Evolutionary conservation across 2,113 vertebrate genomes (phyloP).

Genomic region (Amazona vittata): DNA sequence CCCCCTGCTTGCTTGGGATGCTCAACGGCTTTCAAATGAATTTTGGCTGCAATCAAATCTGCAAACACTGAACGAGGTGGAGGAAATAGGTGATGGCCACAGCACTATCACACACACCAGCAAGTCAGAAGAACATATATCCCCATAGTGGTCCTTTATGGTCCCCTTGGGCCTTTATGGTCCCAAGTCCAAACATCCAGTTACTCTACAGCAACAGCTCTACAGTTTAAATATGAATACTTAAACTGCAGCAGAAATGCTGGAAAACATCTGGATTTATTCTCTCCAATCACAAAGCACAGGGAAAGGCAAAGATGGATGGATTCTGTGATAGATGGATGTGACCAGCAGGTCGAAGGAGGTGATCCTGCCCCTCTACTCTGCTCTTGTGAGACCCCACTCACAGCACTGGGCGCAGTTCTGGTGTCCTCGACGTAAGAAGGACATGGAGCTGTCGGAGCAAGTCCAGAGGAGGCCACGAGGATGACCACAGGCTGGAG

Average conservation of each 20-base stretch:
- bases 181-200: not conserved
- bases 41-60: not conserved
- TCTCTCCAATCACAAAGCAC: not conserved
- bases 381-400: not conserved
- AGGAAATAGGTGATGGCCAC: not conserved
- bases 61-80: not conserved
- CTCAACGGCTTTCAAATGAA: not conserved
- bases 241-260: accelerated
- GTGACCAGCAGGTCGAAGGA: not conserved
- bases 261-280: not conserved
- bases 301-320: not conserved
- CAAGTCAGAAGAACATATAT: not conserved
- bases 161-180: too few relatives aligned
- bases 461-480: not conserved
- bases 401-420: not conserved
- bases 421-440: not conserved
- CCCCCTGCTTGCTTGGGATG: not conserved
- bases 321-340: not conserved
- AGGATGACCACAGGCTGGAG: not conserved
- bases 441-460: not conserved
- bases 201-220: not conserved
- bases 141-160: not conserved
- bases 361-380: not conserved
- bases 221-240: not conserved
- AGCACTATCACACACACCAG: not conserved